A percentile compares a stretch with the other conserved stretches of the same genome.
phyloP scores from a whole-genome alignment of 2,113 vertebrate species.

The Seriola dumerili region DNA sequence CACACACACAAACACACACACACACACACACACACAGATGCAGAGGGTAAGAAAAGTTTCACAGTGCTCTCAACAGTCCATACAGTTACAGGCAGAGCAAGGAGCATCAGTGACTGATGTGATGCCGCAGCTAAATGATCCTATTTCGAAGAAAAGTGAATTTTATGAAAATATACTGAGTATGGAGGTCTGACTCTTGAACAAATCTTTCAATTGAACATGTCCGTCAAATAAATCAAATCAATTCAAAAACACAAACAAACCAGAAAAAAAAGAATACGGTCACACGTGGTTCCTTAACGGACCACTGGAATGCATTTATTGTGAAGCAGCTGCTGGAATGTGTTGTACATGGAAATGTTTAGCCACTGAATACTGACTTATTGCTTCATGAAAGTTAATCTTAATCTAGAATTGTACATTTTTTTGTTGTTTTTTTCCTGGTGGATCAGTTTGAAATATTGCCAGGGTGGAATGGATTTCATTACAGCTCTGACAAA shows the following conservation, averaged over 20 bases:
- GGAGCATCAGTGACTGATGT: slow-evolving; percentile 35
- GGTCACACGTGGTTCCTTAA: background rate
- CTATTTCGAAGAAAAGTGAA: slow-evolving; percentile 28
- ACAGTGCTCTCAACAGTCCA: slow-evolving; percentile 20
- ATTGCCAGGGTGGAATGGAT: slow-evolving; percentile 51
- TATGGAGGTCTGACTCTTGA: slow-evolving; percentile 12
- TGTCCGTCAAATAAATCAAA: slow-evolving; percentile 44
- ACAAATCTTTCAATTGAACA: slow-evolving; percentile 30
- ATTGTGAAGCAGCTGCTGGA: slow-evolving; percentile 49
- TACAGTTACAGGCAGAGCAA: slow-evolving; percentile 13
- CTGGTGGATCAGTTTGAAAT: slow-evolving; percentile 51
- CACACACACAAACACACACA: slow-evolving; percentile 14
- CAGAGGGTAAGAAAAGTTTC: slow-evolving; percentile 29
- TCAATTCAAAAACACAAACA: slow-evolving; percentile 27
- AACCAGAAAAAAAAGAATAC: slow-evolving; percentile 9
- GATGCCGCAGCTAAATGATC: slow-evolving; percentile 23
- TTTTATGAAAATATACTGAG: slow-evolving; percentile 16
- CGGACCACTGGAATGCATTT: slow-evolving; percentile 42
- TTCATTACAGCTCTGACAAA: slow-evolving; percentile 57
- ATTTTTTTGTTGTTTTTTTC: slow-evolving; percentile 27
- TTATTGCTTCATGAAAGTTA: slow-evolving; percentile 53
- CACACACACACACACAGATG: slow-evolving; percentile 11
- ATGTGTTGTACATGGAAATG: slow-evolving; percentile 49
- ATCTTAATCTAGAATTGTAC: slow-evolving; percentile 56
- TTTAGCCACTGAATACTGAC: slow-evolving; percentile 58